phyloP scores from a whole-genome alignment of 2,797 vertebrate species.

The Coranthus polyacanthus region DNA sequence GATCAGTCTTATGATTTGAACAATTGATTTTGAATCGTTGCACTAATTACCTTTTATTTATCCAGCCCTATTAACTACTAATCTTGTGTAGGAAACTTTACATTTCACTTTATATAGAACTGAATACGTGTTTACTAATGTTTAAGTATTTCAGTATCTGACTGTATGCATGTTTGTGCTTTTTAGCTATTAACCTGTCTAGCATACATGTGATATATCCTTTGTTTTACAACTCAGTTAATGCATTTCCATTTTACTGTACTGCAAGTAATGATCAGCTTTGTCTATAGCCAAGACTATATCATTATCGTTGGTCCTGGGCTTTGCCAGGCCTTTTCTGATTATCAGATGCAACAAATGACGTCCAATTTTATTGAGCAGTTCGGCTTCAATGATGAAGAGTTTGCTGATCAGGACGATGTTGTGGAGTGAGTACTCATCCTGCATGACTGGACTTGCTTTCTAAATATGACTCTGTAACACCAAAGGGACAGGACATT shows the following conservation, averaged over 20 bases:
- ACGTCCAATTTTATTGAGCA: conserved; percentile 99
- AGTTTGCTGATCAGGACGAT: conserved; percentile 99
- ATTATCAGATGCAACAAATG: conserved; percentile 99
- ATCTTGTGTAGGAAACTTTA: conserved; percentile 17
- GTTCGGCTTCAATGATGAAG: conserved; percentile 99
- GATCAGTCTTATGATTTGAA: too few species aligned
- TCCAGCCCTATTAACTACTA: conserved; percentile 23
- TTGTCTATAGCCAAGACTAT: conserved; percentile 90
- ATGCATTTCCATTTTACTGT: conserved; percentile 55
- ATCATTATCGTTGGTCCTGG: conserved; percentile 99
- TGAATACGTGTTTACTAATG: conserved; percentile 23
- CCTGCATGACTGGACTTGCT: conserved; percentile 66
- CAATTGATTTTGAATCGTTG: too few species aligned
- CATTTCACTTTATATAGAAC: not conserved
- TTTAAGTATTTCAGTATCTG: conserved; percentile 33
- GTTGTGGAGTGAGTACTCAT: conserved; percentile 98
- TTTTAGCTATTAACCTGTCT: conserved; percentile 56
- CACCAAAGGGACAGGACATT: conserved; percentile 46
- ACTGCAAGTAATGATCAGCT: conserved; percentile 71
- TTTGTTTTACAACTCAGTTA: conserved; percentile 25
- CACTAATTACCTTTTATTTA: too few species aligned
- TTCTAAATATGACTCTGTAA: conserved; percentile 41
- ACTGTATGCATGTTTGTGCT: conserved; percentile 60
- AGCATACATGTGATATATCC: conserved; percentile 19
- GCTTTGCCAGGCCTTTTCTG: conserved; percentile 99